phyloP scores from a whole-genome alignment of 2,113 vertebrate genomes.

The Hepsetus odoe region DNA sequence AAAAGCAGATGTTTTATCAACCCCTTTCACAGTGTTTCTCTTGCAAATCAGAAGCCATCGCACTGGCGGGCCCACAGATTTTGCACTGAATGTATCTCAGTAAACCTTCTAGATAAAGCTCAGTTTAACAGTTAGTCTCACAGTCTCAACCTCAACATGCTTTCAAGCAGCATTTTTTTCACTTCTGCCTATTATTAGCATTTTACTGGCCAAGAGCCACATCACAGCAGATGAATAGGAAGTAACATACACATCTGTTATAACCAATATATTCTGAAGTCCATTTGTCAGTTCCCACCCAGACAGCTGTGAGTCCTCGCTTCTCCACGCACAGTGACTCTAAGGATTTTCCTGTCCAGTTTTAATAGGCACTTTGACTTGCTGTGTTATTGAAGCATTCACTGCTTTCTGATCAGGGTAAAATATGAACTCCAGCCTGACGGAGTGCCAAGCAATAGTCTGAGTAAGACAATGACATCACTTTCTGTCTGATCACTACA shows the following conservation, averaged over 20 bases:
- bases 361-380: constrained; percentile 16
- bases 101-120: too few species aligned
- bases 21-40: too few species aligned
- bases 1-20: too few species aligned
- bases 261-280: constrained; percentile 22
- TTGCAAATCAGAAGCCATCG: too few species aligned
- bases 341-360: not conserved
- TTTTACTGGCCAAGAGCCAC: constrained; percentile 10
- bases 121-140: too few species aligned
- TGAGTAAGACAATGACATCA: constrained; percentile 62
- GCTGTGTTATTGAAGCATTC: not conserved
- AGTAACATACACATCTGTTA: constrained; percentile 32
- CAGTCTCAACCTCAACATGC: too few species aligned
- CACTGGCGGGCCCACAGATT: too few species aligned
- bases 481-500: constrained; percentile 50
- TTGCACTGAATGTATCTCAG: too few species aligned
- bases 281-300: not conserved
- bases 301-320: constrained; percentile 11
- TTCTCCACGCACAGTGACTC: not conserved
- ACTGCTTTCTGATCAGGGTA: constrained; percentile 20
- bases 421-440: not conserved
- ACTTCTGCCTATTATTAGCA: constrained; percentile 31
- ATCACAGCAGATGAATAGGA: constrained; percentile 29
- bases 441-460: constrained; percentile 55
- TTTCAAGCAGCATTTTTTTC: not conserved